phyloP scores from a whole-genome alignment of 2,797 vertebrate genomes.

The Acipenser oxyrinchus region DNA sequence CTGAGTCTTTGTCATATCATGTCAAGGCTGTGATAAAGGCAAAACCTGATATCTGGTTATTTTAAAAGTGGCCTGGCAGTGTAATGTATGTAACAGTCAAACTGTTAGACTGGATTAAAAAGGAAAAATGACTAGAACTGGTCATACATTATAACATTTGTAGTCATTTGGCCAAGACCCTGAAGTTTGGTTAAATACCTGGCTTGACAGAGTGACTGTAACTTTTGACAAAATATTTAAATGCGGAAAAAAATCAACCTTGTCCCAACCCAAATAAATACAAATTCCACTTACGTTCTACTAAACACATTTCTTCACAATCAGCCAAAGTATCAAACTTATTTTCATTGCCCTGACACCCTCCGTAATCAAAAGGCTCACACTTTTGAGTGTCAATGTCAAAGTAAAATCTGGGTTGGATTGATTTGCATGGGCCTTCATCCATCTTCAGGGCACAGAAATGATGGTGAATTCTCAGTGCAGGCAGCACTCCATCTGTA shows the following conservation, averaged over 20 bases:
- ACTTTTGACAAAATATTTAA: not conserved
- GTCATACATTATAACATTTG: too few species aligned
- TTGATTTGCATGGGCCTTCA: constrained; percentile 71
- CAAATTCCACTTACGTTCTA: constrained; percentile 54
- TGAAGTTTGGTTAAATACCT: too few species aligned
- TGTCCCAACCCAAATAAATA: not conserved
- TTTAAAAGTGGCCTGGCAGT: too few species aligned
- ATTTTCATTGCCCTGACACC: constrained; percentile 80
- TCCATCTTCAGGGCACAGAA: constrained; percentile 72
- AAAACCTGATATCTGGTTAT: too few species aligned
- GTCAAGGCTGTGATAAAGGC: too few species aligned
- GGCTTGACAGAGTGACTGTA: too few species aligned
- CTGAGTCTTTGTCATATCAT: too few species aligned
- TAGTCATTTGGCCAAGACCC: too few species aligned
- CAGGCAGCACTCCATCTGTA: constrained; percentile 34
- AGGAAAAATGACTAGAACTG: too few species aligned
- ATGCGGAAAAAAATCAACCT: constrained; percentile 32
- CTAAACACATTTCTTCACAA: constrained; percentile 65
- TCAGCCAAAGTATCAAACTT: constrained; percentile 66
- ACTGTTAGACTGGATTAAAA: too few species aligned
- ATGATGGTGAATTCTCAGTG: constrained; percentile 56
- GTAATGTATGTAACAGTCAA: too few species aligned
- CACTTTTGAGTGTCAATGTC: constrained; percentile 58
- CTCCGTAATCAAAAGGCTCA: constrained; percentile 74
- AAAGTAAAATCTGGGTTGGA: constrained; percentile 65